A percentile compares a stretch with the other conserved stretches of the same genome.
These are phyloP conservation scores for Neotragus pygmaeus DNA, from an alignment of 2,113 vertebrate species.

Conservation along the genomic window DNA sequence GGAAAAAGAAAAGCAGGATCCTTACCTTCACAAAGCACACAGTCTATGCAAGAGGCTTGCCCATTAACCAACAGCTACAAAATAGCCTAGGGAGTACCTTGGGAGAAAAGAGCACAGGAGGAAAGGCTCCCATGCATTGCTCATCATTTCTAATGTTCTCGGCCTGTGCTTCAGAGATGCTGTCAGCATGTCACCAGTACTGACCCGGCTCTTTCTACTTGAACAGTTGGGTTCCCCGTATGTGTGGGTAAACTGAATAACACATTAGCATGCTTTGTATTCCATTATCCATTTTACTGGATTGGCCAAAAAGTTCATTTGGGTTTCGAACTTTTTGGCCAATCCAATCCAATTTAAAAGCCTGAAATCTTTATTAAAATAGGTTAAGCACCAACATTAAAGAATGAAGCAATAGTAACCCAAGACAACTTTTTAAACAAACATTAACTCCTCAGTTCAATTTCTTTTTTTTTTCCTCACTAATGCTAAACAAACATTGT, in stretches of 20 bases:
- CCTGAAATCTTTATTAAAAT: constrained; percentile 24
- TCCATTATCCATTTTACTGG: neutral
- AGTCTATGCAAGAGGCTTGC: neutral
- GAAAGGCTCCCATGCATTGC: neutral
- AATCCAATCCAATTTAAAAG: neutral
- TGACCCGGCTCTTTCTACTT: neutral
- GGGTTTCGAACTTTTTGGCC: neutral
- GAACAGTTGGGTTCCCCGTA: neutral
- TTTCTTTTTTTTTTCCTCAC: neutral
- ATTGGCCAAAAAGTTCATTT: neutral
- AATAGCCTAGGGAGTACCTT: neutral
- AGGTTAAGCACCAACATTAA: neutral
- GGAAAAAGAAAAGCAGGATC: neutral
- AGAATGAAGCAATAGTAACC: neutral
- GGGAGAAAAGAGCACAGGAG: neutral
- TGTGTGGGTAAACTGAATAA: neutral
- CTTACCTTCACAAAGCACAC: neutral
- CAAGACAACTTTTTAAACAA: neutral
- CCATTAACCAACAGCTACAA: neutral
- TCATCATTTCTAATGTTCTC: neutral
- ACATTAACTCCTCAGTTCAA: neutral
- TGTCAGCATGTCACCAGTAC: neutral
- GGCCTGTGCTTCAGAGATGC: neutral
- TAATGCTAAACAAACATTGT: neutral
- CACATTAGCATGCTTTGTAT: neutral